Evolutionary conservation across 2,888 invertebrate species (phyloP), one percentile per base, ranked within the genome.

Genomic region (Caenorhabditis sp.): DNA sequence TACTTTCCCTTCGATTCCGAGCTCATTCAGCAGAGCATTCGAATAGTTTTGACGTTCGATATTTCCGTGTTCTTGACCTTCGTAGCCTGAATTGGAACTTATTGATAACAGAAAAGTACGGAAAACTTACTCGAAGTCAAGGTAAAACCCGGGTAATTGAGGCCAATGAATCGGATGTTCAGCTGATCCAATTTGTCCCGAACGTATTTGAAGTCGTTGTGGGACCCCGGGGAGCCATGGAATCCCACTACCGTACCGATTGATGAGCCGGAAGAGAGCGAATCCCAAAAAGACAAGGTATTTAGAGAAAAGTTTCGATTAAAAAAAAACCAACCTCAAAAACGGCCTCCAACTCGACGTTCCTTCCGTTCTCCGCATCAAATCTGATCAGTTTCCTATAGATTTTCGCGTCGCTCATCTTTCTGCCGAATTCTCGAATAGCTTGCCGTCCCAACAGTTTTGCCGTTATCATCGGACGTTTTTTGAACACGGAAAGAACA

Each of bases 161-260:
- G 15, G 5, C 83, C 84, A 22, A 84, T 79, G 27, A 78, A 62
- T 53, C 84, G 71, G 35, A 84, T 78, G 1, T 68, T 75, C 30
- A 63, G 58, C 13, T 63, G 45, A 27, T 73, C 56, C 26, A 84
- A 59, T 3, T 53, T 53, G n/a, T 75, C 71, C 1, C 75, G 70
- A 71, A 84, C 58, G 52, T 82, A 83, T 46, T 84, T 84, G 62
- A 81, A 84, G 45, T 82, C 81, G 15, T 80, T 82, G 61, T 84
- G 83, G 35, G 84, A 84, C 8, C 84, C 84, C 4, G 83, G 83
- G 9, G 83, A 63, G 2, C 84, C 84, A 41, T 84, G 84, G 20
- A 83, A 35, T 22, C 66, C 72, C 11, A 84, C 65, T 8, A 83
- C 84, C 4, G 80, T 83, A 20, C 82, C 83, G 13, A 82, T 43